phyloP scores from a whole-genome alignment of 53 echinoderm and acorn worm genomes.

The Hippasteria phrygiana region DNA sequence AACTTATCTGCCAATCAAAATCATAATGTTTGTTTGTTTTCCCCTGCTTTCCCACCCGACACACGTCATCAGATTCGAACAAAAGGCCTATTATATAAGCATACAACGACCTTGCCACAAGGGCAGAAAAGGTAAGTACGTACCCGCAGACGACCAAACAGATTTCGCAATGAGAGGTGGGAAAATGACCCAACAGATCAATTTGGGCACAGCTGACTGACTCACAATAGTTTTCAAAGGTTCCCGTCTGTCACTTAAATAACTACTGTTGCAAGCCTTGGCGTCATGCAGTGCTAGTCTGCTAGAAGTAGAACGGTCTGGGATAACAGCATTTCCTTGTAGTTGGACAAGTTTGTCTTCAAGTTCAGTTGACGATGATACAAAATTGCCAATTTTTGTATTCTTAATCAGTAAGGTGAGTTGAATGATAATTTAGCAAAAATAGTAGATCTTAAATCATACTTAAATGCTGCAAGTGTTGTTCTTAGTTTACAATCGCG shows the following conservation, averaged over 20 bases:
- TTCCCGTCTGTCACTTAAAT: not conserved
- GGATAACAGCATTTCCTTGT: not conserved
- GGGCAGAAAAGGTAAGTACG: not conserved
- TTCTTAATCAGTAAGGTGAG: too few relatives aligned
- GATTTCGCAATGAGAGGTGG: constrained; percentile 10
- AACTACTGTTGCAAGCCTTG: not conserved
- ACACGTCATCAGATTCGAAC: constrained; percentile 8
- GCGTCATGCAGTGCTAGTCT: not conserved
- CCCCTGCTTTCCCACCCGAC: not conserved
- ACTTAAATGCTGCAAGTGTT: too few relatives aligned
- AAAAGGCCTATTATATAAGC: not conserved
- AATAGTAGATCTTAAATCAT: too few relatives aligned
- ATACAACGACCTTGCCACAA: not conserved
- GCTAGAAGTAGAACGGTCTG: too few relatives aligned
- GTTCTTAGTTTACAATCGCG: too few relatives aligned
- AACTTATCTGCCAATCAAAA: constrained; percentile 6
- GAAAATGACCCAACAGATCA: constrained; percentile 7
- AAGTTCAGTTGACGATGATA: not conserved
- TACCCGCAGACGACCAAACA: not conserved
- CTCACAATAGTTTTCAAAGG: not conserved
- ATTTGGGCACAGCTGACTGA: constrained; percentile 31
- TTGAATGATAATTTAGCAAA: too few relatives aligned
- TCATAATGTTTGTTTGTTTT: constrained; percentile 24
- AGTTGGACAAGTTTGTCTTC: not conserved
- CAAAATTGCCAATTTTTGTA: too few relatives aligned